Base-by-base conservation (phyloP, 2,888 invertebrate genomes). In the Caenorhabditis sp. region DNA sequence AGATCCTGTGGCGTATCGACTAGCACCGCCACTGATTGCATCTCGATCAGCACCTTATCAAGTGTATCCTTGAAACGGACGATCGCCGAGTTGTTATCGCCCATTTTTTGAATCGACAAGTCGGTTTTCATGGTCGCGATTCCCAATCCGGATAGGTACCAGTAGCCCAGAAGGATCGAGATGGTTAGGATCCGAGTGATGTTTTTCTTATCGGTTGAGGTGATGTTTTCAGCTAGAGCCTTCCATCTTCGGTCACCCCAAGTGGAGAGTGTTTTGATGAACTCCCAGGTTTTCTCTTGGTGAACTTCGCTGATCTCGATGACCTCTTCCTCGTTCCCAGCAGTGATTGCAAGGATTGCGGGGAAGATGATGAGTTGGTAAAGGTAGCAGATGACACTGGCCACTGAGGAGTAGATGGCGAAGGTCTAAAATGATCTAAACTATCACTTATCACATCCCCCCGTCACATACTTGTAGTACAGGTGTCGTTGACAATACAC, bases 301-400 rank as follows among this genome's bases (percentile, higher is more conserved):
- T 40, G 2, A 40, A 13, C 40, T 13, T 40, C 2, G 2, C 2
- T 2, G 9, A 11, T 40, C 2, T 40, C 40, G 13, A 40, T 40
- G 11, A 13, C 9, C 18, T 47, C 3, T 62, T 87, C 86, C 47
- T 88, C 88, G 15, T 72, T 83, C 20, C 81, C 79, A 1, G 87
- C 87, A 0, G 84, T 86, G 6, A 88, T 64, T 1, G 86, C 84
- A 35, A 88, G 78, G 28, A 88, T 87, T 0, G 88, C 88, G 0
- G 88, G 87, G 64, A 88, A 88, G 37, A 88, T 81, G 47, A 88
- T 64, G 13, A 88, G 72, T 77, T 88, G 87, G 53, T 86, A 88
- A 58, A 87, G 56, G 65, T 84, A 88, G 65, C 88, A 88, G 37
- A 87, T 79, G 15, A 85, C 78, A 65, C 80, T 78, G 35, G 87